phyloP scores from a whole-genome alignment of 1,140 invertebrate genomes.

The Diuraphis noxia region DNA sequence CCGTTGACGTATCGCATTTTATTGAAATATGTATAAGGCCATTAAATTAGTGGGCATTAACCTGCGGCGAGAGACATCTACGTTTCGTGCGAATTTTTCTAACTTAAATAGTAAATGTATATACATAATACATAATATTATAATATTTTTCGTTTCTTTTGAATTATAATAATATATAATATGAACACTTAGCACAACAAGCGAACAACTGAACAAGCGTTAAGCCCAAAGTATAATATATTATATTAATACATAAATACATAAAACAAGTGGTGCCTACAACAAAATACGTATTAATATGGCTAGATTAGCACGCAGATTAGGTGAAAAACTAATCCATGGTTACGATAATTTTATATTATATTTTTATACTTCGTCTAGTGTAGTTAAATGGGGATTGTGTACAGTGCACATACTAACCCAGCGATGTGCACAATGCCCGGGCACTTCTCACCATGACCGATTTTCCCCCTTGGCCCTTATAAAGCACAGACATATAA shows the following conservation, averaged over 20 bases:
- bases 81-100: neutral
- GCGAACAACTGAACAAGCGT: no score
- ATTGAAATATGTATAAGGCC: neutral
- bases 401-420: neutral
- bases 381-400: neutral
- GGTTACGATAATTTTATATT: neutral
- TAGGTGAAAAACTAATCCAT: neutral
- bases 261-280: neutral
- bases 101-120: neutral
- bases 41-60: no score
- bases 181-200: neutral
- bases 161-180: no score
- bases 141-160: neutral
- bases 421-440: neutral
- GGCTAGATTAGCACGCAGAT: neutral
- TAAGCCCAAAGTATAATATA: no score
- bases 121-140: neutral
- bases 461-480: constrained; percentile 2
- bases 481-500: neutral
- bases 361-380: neutral
- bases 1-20: neutral
- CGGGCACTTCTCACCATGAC: neutral
- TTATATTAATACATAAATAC: no score
- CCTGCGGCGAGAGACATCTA: neutral
- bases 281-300: neutral